Conservation (phyloP, 1,140 invertebrate genomes). For the Steinernema khuongi region DNA sequence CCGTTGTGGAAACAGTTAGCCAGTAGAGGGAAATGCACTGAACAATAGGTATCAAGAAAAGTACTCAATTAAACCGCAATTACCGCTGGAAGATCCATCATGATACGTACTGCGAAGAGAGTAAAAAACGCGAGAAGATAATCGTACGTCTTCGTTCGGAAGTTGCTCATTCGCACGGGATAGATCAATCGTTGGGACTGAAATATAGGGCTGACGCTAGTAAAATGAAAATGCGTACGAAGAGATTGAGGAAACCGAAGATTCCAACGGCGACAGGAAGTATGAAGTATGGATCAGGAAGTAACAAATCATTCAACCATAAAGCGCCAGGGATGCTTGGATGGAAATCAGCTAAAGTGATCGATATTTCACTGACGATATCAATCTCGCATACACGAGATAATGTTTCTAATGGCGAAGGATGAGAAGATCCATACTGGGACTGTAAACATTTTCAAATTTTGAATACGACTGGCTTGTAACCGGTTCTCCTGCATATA, state of each 20-base stretch:
- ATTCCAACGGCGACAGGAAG: constrained; percentile 45
- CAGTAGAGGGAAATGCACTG: constrained; percentile 53
- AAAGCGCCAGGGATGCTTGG: constrained; percentile 39
- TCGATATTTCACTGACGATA: not conserved
- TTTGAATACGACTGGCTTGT: constrained; percentile 42
- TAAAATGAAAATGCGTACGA: constrained; percentile 28
- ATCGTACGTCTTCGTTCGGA: constrained; percentile 38
- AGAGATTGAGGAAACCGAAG: constrained; percentile 48
- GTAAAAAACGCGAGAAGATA: constrained; percentile 39
- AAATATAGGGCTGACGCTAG: constrained; percentile 19
- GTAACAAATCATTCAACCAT: constrained; percentile 44
- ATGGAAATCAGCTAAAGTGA: constrained; percentile 40
- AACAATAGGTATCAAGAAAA: constrained; percentile 16
- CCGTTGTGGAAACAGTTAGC: constrained; percentile 43
- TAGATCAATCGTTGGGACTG: constrained; percentile 49
- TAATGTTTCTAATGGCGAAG: constrained; percentile 47
- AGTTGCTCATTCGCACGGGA: constrained; percentile 32
- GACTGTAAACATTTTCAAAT: constrained; percentile 47
- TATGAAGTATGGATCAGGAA: constrained; percentile 46
- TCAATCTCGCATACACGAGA: constrained; percentile 29
- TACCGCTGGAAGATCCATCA: constrained; percentile 45
- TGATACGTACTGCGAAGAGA: constrained; percentile 43
- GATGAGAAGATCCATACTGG: constrained; percentile 52
- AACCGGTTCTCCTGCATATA: constrained; percentile 38
- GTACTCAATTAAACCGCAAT: not conserved